Base-by-base conservation (phyloP, 2,113 vertebrate species). In the Lepidothrix coronata region DNA sequence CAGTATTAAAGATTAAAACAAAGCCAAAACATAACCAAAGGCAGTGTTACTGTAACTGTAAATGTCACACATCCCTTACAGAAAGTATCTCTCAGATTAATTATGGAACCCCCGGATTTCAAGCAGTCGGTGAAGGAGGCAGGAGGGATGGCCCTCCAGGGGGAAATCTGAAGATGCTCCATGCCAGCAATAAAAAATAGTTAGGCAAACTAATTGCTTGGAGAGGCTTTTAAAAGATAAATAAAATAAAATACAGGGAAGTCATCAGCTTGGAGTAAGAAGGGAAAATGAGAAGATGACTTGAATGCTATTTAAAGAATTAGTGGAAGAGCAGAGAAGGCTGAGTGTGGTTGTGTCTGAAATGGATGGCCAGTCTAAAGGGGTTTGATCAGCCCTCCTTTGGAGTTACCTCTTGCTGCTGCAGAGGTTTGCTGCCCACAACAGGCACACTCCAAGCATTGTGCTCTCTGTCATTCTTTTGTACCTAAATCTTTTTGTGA, bases 11-110 rank as follows among this genome's bases (percentile, higher is more conserved):
- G 87, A 79, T 70, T 58, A 89, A 92, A 89, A 77, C 91, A 80
- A 86, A 94, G 87, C 79, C 46, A 71, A 95, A 93, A 67, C 23
- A 43, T 90, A 87, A 73, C 76, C 79, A 82, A 79, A 72, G 88
- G 89, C 76, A 65, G 77, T 91, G 72, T 84, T 79, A 7, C 43
- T 91, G 57, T 87, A 87, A 73, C 68, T 94, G 87, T 61, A 89
- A 96, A 97, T 94, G 75, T 85, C 88, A 84, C 52, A 37, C 51
- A 89, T 90, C 59, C 74, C 84, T 92, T 89, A 83, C 87, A 96
- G 88, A 96, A 95, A 89, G 62, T 66, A 51, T 77, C 61, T 54
- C 70, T 91, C 88, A 54, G 22, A 89, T 96, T 96, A 93, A 89
- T 76, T 80, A 82, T 80, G 86, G 92, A 84, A 75, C 82, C 61